Base-by-base conservation (phyloP, 2,113 vertebrate species). In the Columbina picui region DNA sequence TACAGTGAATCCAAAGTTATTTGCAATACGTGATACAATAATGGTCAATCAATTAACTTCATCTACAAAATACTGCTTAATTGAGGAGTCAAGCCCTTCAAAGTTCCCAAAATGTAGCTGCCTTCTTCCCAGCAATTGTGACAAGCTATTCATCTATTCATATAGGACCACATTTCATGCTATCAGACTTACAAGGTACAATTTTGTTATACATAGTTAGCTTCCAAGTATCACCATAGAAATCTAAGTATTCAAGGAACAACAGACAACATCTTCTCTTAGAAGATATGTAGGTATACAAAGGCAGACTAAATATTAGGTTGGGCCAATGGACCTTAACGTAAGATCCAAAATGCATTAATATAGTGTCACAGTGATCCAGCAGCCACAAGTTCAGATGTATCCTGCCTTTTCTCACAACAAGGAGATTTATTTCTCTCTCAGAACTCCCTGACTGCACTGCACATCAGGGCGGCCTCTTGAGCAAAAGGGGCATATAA, bases 161-260 rank as follows among this genome's bases (percentile, higher is more conserved):
- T 0, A 1, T 38, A 22, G 0, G 6, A 34, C 3, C 4, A 25
- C 7, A 65, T 69, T 79, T 77, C 20, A 84, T 80, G 71, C 4
- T 56, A 53, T 38, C 10, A 50, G 10, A 82, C 14, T 57, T 78
- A 14, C 13, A 86, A 74, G 6, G 19, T 59, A 41, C n/a, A 36
- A 49, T 74, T 76, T 53, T 70, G 41, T 11, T 7, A 55, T 10
- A 41, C 10, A n/a, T 17, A 25, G 14, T 69, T 79, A 12, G 6
- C 61, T 89, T 57, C 19, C 41, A 78, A 49, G 15, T 36, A 36
- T 27, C 14, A 36, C 23, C 29, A 53, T 7, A 75, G 56, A 91
- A 87, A 57, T 15, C 3, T 89, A 36, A 57, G 7, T 13, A 74
- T 70, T 87, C 29, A 45, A 53, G 11, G 5, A 73, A 32, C 12